These are phyloP conservation scores for Sigmodon hispidus DNA, from an alignment of 2,113 vertebrate genomes.

Conservation along the genomic window DNA sequence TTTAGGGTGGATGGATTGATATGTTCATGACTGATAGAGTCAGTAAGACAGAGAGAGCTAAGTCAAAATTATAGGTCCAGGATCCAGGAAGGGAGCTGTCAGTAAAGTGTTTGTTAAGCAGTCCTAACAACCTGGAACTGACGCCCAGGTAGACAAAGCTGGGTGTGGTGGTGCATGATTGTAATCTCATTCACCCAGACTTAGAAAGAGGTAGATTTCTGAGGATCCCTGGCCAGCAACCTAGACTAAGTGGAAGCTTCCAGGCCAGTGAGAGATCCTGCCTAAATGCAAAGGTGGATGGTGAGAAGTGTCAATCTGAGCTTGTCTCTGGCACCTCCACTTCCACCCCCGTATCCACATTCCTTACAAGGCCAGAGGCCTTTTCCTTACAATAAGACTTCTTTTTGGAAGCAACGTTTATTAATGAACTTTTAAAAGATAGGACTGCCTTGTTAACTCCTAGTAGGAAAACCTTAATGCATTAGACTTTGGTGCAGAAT, in stretches of 20 bases:
- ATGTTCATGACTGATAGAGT: background rate
- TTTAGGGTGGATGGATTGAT: constrained; percentile 26
- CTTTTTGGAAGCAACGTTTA: constrained; percentile 49
- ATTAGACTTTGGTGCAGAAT: constrained; percentile 61
- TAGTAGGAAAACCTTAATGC: constrained; percentile 47
- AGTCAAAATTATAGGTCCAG: background rate
- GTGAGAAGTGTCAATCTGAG: background rate
- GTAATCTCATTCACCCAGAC: background rate
- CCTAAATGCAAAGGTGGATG: background rate
- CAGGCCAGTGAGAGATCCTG: background rate
- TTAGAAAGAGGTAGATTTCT: background rate
- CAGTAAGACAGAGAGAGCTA: background rate
- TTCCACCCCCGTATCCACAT: background rate
- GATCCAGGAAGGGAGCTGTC: background rate
- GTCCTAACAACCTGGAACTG: too few species aligned
- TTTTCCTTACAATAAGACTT: background rate
- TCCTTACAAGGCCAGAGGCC: background rate
- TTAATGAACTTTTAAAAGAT: constrained; percentile 40
- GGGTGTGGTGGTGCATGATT: too few species aligned
- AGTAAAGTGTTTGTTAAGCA: background rate
- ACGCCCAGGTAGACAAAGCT: background rate
- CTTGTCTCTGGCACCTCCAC: background rate
- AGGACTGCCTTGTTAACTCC: constrained; percentile 46
- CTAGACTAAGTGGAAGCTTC: background rate
- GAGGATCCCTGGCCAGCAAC: background rate